A percentile compares a stretch with the other conserved stretches of the same genome.
These are phyloP conservation scores for Intellagama lesueurii DNA, from an alignment of 2,797 vertebrate genomes.

Conservation along the genomic window DNA sequence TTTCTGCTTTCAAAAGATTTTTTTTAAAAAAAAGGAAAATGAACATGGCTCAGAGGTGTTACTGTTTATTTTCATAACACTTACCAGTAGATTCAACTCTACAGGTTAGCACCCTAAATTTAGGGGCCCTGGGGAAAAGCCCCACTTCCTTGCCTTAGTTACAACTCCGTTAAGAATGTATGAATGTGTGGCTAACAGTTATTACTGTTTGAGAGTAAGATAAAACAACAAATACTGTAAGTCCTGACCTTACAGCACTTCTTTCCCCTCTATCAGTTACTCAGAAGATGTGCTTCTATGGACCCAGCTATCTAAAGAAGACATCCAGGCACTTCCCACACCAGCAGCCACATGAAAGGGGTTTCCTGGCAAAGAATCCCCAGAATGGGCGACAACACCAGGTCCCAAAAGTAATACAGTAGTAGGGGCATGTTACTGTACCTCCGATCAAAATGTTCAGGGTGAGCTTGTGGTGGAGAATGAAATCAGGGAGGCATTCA, in stretches of 20 bases:
- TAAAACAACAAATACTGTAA: neutral
- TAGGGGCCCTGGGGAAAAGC: too few species aligned
- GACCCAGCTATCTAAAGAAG: neutral
- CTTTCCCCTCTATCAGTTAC: neutral
- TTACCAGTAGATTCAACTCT: too few species aligned
- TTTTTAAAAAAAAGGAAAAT: too few species aligned
- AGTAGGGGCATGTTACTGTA: neutral
- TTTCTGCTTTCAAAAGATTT: too few species aligned
- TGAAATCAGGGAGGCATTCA: neutral
- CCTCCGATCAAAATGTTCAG: neutral
- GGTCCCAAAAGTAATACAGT: too few species aligned
- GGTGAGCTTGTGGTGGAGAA: too few species aligned
- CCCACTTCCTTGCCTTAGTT: too few species aligned
- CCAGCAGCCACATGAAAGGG: neutral
- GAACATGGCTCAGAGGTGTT: too few species aligned
- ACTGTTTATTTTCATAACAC: too few species aligned
- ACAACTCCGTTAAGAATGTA: neutral
- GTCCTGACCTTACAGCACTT: neutral
- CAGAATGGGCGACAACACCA: too few species aligned
- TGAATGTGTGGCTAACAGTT: neutral
- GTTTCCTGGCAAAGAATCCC: neutral
- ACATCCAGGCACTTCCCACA: fast-evolving
- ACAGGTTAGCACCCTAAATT: too few species aligned
- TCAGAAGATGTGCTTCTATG: neutral
- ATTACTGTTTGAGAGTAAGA: neutral